These are phyloP conservation scores for Paralichthys olivaceus DNA, from an alignment of 2,113 vertebrate genomes.

Conservation along the genomic window DNA sequence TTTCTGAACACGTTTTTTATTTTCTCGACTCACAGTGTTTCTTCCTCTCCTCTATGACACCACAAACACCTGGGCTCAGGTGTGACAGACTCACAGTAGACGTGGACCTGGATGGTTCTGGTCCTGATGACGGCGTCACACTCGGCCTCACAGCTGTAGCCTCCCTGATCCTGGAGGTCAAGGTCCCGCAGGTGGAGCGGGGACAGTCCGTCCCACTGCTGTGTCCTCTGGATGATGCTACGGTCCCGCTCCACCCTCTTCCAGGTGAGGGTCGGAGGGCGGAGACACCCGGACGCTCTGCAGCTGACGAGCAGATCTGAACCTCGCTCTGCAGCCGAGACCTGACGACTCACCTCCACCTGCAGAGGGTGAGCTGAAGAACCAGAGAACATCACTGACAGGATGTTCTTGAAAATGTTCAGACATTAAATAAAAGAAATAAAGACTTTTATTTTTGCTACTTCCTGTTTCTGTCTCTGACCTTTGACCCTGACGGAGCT, in stretches of 20 bases:
- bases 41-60: too few species aligned
- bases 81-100: conserved; percentile 73
- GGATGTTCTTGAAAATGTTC: too few species aligned
- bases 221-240: conserved; percentile 26
- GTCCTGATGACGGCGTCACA: conserved; percentile 67
- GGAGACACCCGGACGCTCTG: conserved; percentile 60
- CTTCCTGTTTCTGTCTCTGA: conserved; percentile 2
- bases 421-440: neutral
- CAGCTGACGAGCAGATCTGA: conserved; percentile 68
- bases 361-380: conserved; percentile 69
- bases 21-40: too few species aligned
- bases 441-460: neutral
- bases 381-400: neutral
- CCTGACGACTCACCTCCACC: conserved; percentile 59
- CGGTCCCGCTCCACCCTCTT: conserved; percentile 22
- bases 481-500: conserved; percentile 55
- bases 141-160: conserved; percentile 72
- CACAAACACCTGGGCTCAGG: too few species aligned
- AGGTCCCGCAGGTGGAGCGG: conserved; percentile 56
- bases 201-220: conserved; percentile 29
- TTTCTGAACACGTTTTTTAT: too few species aligned
- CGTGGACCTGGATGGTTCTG: conserved; percentile 41
- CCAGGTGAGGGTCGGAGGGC: conserved; percentile 69
- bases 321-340: conserved; percentile 50
- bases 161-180: conserved; percentile 62